These are phyloP conservation scores for Ciona savignyi DNA, from an alignment of 23 tunicate species.

Conservation along the genomic window DNA sequence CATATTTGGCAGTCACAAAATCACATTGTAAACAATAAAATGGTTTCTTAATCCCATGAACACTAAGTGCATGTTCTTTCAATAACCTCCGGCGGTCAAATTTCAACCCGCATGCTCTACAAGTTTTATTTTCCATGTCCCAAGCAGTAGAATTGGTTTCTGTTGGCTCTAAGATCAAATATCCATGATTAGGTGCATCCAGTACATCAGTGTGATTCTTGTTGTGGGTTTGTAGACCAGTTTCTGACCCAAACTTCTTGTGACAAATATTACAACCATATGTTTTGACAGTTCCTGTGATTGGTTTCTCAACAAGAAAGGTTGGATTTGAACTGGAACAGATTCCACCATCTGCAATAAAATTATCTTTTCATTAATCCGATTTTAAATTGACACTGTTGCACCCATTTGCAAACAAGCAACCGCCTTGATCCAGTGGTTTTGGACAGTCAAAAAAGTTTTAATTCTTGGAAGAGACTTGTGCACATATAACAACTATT, in stretches of 20 bases:
- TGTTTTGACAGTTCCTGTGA: no score
- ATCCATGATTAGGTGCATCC: not conserved
- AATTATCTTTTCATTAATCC: no score
- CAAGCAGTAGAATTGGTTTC: not conserved
- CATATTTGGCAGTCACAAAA: not conserved
- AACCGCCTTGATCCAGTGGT: no score
- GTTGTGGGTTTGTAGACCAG: not conserved
- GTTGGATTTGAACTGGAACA: no score
- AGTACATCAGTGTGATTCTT: not conserved
- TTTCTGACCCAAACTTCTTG: not conserved
- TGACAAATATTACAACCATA: not conserved
- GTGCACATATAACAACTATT: no score
- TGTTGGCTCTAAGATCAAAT: not conserved
- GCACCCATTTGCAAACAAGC: no score
- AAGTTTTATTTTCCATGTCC: not conserved
- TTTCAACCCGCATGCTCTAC: not conserved
- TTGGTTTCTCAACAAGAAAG: no score
- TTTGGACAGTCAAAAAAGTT: no score
- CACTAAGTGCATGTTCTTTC: not conserved
- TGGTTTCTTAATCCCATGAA: not conserved
- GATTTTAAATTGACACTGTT: no score
- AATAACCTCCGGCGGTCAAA: not conserved
- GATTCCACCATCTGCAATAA: no score
- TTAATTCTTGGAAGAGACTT: no score
- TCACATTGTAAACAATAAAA: not conserved